Evolutionary conservation across 2,888 invertebrate genomes (phyloP).

Genomic region (Lasius platythorax): DNA sequence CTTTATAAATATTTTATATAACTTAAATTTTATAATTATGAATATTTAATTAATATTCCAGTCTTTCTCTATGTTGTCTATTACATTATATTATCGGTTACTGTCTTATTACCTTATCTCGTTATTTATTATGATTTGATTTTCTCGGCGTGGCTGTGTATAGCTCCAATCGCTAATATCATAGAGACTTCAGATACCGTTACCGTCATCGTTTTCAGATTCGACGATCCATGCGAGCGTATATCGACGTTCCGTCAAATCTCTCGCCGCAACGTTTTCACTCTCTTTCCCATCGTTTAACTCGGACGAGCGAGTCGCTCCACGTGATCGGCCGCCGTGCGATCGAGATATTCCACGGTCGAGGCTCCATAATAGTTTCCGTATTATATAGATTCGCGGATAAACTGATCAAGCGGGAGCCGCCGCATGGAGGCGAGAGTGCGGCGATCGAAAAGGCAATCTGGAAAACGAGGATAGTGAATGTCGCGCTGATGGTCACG

Average conservation of each 20-base stretch:
- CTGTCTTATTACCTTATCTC: background rate
- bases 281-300: slow-evolving; percentile 47
- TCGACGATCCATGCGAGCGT: slow-evolving; percentile 25
- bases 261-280: slow-evolving; percentile 33
- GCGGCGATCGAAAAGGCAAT: slow-evolving; percentile 39
- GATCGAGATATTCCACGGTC: slow-evolving; percentile 53
- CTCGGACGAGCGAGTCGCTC: slow-evolving; percentile 46
- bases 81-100: background rate
- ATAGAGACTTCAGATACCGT: background rate
- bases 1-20: background rate
- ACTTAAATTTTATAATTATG: background rate
- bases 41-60: background rate
- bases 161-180: background rate
- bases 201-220: slow-evolving; percentile 26
- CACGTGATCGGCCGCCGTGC: slow-evolving; percentile 27
- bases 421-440: slow-evolving; percentile 13
- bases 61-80: background rate
- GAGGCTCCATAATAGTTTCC: slow-evolving; percentile 48
- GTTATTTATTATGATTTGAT: slow-evolving; percentile 12
- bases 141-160: background rate
- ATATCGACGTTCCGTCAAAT: slow-evolving; percentile 47
- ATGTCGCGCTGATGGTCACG: slow-evolving; percentile 53
- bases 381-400: slow-evolving; percentile 56
- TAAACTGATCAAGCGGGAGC: slow-evolving; percentile 46
- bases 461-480: slow-evolving; percentile 41